These are phyloP conservation scores for Lasioglossum pauxillum DNA, from an alignment of 2,888 invertebrate species.

Conservation along the genomic window DNA sequence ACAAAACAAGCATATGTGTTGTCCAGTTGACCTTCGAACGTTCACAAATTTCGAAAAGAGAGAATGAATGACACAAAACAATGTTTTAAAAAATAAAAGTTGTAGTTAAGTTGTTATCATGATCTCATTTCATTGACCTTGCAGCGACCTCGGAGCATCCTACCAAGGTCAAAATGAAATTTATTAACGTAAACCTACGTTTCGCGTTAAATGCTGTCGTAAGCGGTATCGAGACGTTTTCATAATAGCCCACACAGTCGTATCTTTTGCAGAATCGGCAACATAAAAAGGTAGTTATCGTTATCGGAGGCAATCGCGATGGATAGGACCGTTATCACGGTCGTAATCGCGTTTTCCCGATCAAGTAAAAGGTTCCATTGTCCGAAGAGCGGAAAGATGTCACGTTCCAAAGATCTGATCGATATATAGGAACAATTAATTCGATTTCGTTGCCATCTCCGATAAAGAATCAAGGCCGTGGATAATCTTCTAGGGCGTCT, in stretches of 20 bases:
- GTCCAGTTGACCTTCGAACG: too few relatives aligned
- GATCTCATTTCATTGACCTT: not conserved
- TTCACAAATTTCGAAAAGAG: too few relatives aligned
- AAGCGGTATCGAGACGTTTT: not conserved
- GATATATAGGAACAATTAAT: not conserved
- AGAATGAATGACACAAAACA: too few relatives aligned
- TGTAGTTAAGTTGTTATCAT: too few relatives aligned
- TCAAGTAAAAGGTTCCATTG: not conserved
- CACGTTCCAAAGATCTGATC: not conserved
- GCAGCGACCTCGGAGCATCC: not conserved
- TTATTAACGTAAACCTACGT: not conserved
- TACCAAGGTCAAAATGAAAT: not conserved
- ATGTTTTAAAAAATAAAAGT: too few relatives aligned
- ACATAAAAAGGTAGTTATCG: not conserved
- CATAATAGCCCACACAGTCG: not conserved
- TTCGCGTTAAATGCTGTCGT: not conserved
- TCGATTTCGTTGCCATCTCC: not conserved
- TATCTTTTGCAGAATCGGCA: not conserved
- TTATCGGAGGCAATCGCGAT: not conserved
- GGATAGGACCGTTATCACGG: not conserved
- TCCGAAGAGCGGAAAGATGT: not conserved
- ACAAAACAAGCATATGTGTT: too few relatives aligned
- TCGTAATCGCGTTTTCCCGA: not conserved
- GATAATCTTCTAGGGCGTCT: constrained; percentile 1
- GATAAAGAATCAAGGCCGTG: not conserved